Base-by-base conservation (phyloP, 37 sponge, comb jelly and placozoan species). In the Oscarella lobularis region DNA sequence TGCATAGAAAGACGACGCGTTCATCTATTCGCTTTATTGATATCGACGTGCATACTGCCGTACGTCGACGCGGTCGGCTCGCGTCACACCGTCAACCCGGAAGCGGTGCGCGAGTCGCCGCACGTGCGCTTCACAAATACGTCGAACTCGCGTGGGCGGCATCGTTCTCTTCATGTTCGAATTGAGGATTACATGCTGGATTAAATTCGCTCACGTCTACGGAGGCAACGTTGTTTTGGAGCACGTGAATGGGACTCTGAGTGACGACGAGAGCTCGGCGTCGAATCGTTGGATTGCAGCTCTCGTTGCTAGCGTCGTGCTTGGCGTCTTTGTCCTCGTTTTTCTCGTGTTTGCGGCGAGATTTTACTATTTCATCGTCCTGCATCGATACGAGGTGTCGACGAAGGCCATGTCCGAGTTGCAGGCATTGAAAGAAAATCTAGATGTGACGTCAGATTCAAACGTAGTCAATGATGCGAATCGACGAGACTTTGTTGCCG, bases 41-140 rank as follows among this genome's bases (percentile, higher is more conserved):
- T 85, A 29, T 41, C 81, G 41, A 85, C 85, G 35, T 85, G 85
- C 39, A 85, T 85, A 33, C 77, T 85, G 35, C 85, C 85, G 27
- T 54, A 82, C 36, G 41, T 85, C 37, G 81, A 84, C 40, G 81
- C 73, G 35, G 77, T 72, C 9, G 71, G 71, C 27, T 32, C 73
- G 2, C 35, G 35, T 29, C 73, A 74, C 35, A 72, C 3, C 2
- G 71, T 71, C 73, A 31, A 3, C 31, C 5, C 31, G 5, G 71
- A 20, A 5, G 29, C n/a, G n/a, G 6, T 68, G n/a, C 5, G 6
- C 6, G n/a, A 5, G 4, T 68, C 71, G 6, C 71, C 71, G 6
- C 71, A 68, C 31, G 4, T 5, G n/a, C 71, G 31, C n/a, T 68
- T n/a, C 71, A 20, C 33, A 68, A 68, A 4, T 68, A 68, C 71